Conservation (phyloP, 2,113 vertebrate genomes). For the Myiozetetes cayanensis region DNA sequence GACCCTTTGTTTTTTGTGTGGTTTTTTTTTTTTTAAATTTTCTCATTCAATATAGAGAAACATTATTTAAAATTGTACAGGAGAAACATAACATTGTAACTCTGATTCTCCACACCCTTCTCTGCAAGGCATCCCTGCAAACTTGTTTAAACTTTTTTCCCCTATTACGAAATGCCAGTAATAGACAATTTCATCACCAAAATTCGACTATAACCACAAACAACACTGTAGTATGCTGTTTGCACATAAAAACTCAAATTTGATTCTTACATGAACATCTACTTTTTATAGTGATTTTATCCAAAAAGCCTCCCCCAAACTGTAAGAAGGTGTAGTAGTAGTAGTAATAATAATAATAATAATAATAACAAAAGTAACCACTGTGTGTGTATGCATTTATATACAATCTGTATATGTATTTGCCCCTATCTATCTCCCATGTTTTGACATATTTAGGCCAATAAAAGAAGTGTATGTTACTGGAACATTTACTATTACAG, state of each 20-base stretch:
- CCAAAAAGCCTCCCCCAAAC: background rate
- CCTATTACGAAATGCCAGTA: background rate
- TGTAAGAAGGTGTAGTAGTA: constrained; percentile 22
- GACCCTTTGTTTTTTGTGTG: background rate
- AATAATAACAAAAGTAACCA: background rate
- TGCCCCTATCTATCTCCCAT: constrained; percentile 14
- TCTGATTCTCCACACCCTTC: background rate
- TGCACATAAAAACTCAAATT: background rate
- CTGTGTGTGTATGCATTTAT: constrained; percentile 8
- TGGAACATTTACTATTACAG: background rate
- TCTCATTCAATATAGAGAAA: background rate
- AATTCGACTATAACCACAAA: constrained; percentile 19
- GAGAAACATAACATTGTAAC: background rate
- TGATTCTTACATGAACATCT: background rate
- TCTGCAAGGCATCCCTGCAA: background rate
- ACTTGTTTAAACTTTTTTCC: background rate
- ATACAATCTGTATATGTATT: constrained; percentile 18
- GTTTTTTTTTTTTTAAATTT: background rate
- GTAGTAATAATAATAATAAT: background rate
- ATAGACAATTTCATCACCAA: background rate
- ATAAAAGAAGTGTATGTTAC: constrained; percentile 34
- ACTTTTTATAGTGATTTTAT: constrained; percentile 20
- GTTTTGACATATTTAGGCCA: constrained; percentile 48
- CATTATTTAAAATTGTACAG: background rate
- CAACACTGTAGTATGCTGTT: background rate